Percentiles rank a stretch among this genome's conserved stretches.
phyloP scores from a whole-genome alignment of 2,888 invertebrate species.

The Catocala sponsa region DNA sequence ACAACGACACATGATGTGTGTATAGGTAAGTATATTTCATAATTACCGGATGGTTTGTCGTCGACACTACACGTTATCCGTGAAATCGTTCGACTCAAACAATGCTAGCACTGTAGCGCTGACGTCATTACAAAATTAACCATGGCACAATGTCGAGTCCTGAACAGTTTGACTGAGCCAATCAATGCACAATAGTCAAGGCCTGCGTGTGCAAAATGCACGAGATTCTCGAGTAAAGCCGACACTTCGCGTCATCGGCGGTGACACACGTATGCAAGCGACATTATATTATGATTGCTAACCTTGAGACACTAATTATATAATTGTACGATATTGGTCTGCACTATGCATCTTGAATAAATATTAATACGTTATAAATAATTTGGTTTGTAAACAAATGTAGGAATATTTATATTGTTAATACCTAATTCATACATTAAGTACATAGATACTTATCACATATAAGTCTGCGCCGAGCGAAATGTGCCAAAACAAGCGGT shows the following conservation, averaged over 20 bases:
- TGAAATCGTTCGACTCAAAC: constrained; percentile 1
- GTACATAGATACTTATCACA: no score
- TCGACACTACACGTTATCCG: neutral
- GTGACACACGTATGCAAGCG: constrained; percentile 2
- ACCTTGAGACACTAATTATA: constrained; percentile 11
- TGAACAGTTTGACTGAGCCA: neutral
- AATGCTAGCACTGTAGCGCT: neutral
- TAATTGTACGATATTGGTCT: constrained; percentile 1
- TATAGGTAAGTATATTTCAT: constrained; percentile 4
- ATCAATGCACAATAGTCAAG: constrained; percentile 2
- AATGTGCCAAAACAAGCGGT: no score
- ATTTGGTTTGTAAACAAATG: no score
- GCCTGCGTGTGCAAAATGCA: constrained; percentile 7
- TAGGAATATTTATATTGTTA: no score
- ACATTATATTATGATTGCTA: constrained; percentile 5
- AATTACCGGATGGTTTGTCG: neutral
- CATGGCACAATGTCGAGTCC: no score
- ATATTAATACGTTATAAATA: neutral
- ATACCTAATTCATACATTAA: no score
- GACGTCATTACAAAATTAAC: constrained; percentile 2
- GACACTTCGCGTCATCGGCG: neutral
- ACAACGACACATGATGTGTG: no score
- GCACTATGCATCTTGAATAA: constrained; percentile 1
- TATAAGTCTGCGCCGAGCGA: no score
- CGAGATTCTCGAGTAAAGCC: constrained; percentile 1